Conservation (phyloP, 2,113 vertebrate species). For the Bothrops jararaca region DNA sequence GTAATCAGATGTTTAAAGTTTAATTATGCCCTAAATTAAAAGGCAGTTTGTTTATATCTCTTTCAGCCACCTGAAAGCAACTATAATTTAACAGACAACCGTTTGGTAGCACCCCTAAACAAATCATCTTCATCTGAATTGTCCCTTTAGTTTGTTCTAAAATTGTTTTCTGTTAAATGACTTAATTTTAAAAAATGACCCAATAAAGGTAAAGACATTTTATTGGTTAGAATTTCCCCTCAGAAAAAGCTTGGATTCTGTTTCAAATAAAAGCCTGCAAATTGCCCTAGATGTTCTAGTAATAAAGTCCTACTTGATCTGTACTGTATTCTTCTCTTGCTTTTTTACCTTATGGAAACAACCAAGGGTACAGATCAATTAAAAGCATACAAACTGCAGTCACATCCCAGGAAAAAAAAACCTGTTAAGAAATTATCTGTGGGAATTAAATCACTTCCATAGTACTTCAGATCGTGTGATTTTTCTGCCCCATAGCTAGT, state of each 20-base stretch:
- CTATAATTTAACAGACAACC: not conserved
- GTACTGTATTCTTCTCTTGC: not conserved
- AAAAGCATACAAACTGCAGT: not conserved
- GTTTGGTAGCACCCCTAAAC: not conserved
- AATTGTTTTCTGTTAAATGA: not conserved
- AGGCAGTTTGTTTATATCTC: not conserved
- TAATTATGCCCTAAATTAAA: not conserved
- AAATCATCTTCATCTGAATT: not conserved
- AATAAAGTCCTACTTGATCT: not conserved
- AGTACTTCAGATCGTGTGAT: not conserved
- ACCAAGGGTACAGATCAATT: not conserved
- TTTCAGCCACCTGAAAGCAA: not conserved
- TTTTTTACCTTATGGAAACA: not conserved
- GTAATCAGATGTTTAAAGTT: not conserved
- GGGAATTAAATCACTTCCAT: not conserved
- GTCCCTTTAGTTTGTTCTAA: not conserved
- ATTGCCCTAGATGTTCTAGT: not conserved
- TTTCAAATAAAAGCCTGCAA: not conserved
- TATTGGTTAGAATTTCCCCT: not conserved
- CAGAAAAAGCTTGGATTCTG: not conserved
- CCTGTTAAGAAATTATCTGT: not conserved
- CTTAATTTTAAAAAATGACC: not conserved
- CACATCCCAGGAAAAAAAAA: not conserved
- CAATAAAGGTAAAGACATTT: not conserved
- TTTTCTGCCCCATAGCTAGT: not conserved